A percentile compares a stretch with the other conserved stretches of the same genome.
Conservation (phyloP, 2,888 invertebrate genomes). For the Polietes domitor region DNA sequence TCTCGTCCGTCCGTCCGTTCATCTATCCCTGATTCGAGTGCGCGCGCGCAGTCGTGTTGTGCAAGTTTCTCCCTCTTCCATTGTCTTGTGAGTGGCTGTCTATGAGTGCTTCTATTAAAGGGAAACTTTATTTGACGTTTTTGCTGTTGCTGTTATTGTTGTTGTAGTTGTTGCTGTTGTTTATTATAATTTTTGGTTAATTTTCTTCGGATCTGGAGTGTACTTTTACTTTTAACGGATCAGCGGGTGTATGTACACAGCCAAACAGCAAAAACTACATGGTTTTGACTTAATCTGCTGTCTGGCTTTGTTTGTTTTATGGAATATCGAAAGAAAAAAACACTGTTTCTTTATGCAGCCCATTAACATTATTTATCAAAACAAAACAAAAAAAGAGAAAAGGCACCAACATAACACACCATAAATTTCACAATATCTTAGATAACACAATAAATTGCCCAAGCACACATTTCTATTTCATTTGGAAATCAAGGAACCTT, state of each 20-base stretch:
- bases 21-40: background rate
- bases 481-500: background rate
- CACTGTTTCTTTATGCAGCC: conserved; percentile 21
- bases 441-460: background rate
- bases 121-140: conserved; percentile 18
- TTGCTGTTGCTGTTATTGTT: background rate
- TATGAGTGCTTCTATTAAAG: conserved; percentile 11
- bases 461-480: background rate
- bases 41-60: background rate
- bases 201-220: conserved; percentile 22
- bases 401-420: background rate
- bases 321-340: conserved; percentile 12
- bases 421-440: conserved; percentile 5
- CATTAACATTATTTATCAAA: background rate
- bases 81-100: background rate
- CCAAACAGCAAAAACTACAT: background rate
- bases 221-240: conserved; percentile 64
- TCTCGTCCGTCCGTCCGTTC: background rate
- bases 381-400: background rate
- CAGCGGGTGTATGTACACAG: conserved; percentile 60
- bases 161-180: background rate
- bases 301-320: background rate
- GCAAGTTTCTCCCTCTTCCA: conserved; percentile 1
- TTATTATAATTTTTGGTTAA: conserved; percentile 20
- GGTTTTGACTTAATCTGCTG: conserved; percentile 8